A percentile compares a stretch with the other conserved stretches of the same genome.
These are phyloP conservation scores for Camelus dromedarius DNA, from an alignment of 2,113 vertebrate genomes.

Conservation along the genomic window DNA sequence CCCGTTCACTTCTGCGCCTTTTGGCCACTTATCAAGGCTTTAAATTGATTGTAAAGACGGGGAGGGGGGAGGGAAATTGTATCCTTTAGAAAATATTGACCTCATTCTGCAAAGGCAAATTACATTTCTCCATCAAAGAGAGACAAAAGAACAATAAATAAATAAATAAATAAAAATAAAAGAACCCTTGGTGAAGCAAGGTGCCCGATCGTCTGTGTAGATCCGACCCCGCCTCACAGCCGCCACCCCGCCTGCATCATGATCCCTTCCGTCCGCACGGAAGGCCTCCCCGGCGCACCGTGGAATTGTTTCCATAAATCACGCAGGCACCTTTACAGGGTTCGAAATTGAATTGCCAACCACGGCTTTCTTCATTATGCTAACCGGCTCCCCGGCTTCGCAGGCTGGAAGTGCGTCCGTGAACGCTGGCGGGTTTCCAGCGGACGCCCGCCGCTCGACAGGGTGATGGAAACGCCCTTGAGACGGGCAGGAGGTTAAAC, in stretches of 20 bases:
- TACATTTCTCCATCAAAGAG: neutral
- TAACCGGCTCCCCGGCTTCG: rapidly evolving
- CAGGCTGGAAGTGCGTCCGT: neutral
- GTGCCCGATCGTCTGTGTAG: neutral
- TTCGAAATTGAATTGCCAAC: neutral
- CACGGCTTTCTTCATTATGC: rapidly evolving
- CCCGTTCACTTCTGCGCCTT: neutral
- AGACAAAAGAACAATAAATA: neutral
- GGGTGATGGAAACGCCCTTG: neutral
- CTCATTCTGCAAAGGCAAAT: neutral
- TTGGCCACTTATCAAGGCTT: neutral
- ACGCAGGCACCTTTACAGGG: rapidly evolving
- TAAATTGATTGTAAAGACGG: neutral
- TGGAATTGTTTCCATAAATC: neutral
- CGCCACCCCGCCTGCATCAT: rapidly evolving
- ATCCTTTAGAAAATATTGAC: neutral
- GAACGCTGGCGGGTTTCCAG: no score
- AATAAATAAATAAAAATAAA: neutral
- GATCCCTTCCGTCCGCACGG: rapidly evolving
- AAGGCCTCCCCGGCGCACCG: rapidly evolving
- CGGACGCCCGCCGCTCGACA: rapidly evolving
- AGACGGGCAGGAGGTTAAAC: rapidly evolving
- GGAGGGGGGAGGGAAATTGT: rapidly evolving
- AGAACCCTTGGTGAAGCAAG: neutral
- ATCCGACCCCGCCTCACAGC: rapidly evolving